A percentile compares a stretch with the other conserved stretches of the same genome.
Conservation (phyloP, 1,140 invertebrate genomes). For the Linepithema humile region DNA sequence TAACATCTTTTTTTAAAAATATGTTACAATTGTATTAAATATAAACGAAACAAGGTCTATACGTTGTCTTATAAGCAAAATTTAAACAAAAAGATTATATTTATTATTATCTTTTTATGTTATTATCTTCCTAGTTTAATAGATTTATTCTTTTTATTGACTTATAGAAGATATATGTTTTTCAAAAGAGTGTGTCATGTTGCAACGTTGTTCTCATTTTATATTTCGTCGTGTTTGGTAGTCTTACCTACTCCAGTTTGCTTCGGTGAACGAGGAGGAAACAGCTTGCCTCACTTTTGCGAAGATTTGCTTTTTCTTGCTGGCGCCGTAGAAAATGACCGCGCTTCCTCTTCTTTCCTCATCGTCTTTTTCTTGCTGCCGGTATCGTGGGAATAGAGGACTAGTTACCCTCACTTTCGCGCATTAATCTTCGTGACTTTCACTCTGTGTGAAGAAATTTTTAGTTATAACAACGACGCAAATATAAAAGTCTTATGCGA, state of each 20-base stretch:
- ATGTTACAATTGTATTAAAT: not conserved
- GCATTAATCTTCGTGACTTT: conserved; percentile 73
- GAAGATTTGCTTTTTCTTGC: conserved; percentile 41
- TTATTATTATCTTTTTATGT: not conserved
- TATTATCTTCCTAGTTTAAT: not conserved
- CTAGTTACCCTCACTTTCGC: conserved; percentile 43
- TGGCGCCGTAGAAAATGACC: conserved; percentile 52
- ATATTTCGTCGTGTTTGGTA: conserved; percentile 26
- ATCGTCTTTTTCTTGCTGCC: conserved; percentile 29
- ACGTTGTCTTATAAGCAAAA: not conserved
- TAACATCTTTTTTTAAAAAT: not conserved
- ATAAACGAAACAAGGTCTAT: not conserved
- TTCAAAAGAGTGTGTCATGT: conserved; percentile 7
- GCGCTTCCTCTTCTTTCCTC: conserved; percentile 47
- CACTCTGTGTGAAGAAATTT: conserved; percentile 47
- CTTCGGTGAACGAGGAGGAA: conserved; percentile 50
- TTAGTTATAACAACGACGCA: not conserved
- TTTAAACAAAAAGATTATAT: not conserved
- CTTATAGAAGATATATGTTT: conserved; percentile 10
- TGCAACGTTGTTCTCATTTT: conserved; percentile 13
- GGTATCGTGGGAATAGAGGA: conserved; percentile 38
- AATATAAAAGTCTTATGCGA: conserved; percentile 1
- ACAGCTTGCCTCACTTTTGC: conserved; percentile 47
- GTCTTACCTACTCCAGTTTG: conserved; percentile 37
- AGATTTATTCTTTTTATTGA: not conserved